Percentiles rank a stretch among this genome's conserved stretches.
Conservation (phyloP, 2,113 vertebrate genomes). For the Semnornis frantzii region DNA sequence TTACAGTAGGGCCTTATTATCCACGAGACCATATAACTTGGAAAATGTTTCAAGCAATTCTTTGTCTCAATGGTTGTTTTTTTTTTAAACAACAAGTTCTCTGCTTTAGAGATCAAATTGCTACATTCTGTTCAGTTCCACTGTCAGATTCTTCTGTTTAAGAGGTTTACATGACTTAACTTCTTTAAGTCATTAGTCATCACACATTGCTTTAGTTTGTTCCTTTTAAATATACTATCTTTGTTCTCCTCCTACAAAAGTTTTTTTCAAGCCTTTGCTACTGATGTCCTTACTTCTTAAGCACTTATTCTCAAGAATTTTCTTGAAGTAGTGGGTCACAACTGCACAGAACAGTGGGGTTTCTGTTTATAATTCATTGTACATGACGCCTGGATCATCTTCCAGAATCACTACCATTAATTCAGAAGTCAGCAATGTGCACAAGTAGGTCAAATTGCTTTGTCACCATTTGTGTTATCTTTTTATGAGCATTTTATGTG, state of each 20-base stretch:
- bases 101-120: not conserved
- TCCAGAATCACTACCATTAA: not conserved
- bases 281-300: not conserved
- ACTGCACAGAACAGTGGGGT: not conserved
- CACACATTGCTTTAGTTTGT: not conserved
- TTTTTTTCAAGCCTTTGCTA: not conserved
- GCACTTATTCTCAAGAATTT: not conserved
- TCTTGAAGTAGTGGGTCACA: accelerated
- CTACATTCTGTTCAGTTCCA: not conserved
- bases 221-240: not conserved
- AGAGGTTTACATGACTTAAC: not conserved
- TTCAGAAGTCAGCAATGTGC: not conserved
- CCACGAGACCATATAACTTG: not conserved
- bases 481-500: not conserved
- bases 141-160: not conserved
- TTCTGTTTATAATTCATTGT: not conserved
- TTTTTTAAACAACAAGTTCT: not conserved
- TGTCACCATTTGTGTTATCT: not conserved
- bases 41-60: not conserved
- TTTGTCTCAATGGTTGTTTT: not conserved
- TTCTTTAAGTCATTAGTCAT: not conserved
- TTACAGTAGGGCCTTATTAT: not conserved
- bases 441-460: not conserved
- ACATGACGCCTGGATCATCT: not conserved
- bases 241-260: not conserved